Evolutionary conservation across 2,888 invertebrate species (phyloP), one percentile per base, ranked within the genome.

Genomic region (Sceliomorpha sp.): DNA sequence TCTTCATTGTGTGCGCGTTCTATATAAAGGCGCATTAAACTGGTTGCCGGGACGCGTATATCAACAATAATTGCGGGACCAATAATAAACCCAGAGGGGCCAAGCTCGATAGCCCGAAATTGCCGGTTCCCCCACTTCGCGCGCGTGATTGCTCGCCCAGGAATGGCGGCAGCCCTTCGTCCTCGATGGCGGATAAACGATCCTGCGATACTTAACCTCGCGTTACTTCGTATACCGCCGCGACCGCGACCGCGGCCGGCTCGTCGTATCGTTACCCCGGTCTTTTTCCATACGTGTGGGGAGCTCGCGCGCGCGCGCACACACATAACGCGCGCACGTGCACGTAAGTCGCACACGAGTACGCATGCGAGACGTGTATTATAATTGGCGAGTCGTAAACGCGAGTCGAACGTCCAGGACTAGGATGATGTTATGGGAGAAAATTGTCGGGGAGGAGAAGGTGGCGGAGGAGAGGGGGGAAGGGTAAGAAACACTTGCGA

Each of bases 61-160:
- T 87, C 86, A 86, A 86, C 83, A 81, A 84, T 87, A 87, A 87
- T 87, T 86, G 85, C 83, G 83, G 85, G 83, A 82, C 87, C 88
- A 88, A 88, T 88, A 88, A 88, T 87, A 87, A 86, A 87, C 82
- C 83, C 84, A 76, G 81, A 86, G 85, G 85, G 85, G 81, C 83
- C 80, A 79, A 75, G 77, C 85, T 87, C 87, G 88, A 88, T 88
- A 87, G 88, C 86, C 88, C 88, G 82, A 88, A 88, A 88, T 88
- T 88, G 85, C 83, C 53, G 87, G 88, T 88, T 88, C 88, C 84
- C 87, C 87, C 83, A 83, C 87, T 72, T 58, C 55, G 39, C 15
- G 40, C 8, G 51, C 70, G 62, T 72, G 69, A 71, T 70, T 73
- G 70, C 73, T 55, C 70, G 67, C 67, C 70, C 70, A 72, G 63